Evolutionary conservation across 2,797 vertebrate species (phyloP), one percentile per base, ranked within the genome.

Genomic region (Coluber constrictor): DNA sequence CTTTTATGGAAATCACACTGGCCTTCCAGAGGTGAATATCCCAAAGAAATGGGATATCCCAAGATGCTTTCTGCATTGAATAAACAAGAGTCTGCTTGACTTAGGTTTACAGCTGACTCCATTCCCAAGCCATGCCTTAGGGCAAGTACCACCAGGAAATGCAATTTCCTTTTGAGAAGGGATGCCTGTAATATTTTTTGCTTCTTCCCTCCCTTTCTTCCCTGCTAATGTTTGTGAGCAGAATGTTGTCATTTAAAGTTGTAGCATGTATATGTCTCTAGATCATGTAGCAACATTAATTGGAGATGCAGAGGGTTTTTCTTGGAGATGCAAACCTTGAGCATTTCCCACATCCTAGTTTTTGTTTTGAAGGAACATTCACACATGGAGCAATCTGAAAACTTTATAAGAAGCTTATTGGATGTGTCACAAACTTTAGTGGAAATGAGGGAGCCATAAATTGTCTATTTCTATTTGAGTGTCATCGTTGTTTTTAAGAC

Each of bases 1-100:
- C 93, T 32, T 95, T 94, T 93, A 95, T 92, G 6, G 0, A 54
- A 12, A 83, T 92, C 37, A 12, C 90, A 29, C 15, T 18, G 0
- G 86, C 86, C 61, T 93, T 86, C 8, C 20, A 27, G 57, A 29
- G 56, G 20, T 70, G 23, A 93, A 8, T n/a, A 23, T 51, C 61
- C n/a, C 83, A 9, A 54, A 74, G 79, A 47, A 87, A 90, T 83
- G 27, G 15, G 79, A 13, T 89, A 90, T 93, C 94, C 83, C 47
- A 15, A 37, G 56, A 3, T 70, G 43, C 66, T 0, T 0, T 93
- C 32, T 9, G 4, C 90, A 93, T 94, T 83, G 86, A 91, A 94
- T 29, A 10, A 89, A 29, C 74, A 10, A 7, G 2, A 47, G 92
- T 92, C 86, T 66, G 79, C 23, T 3, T 11, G 61, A 54, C 63